A percentile compares a stretch with the other conserved stretches of the same genome.
Evolutionary conservation across 2,113 vertebrate genomes (phyloP).

Genomic region (Pteronura brasiliensis): DNA sequence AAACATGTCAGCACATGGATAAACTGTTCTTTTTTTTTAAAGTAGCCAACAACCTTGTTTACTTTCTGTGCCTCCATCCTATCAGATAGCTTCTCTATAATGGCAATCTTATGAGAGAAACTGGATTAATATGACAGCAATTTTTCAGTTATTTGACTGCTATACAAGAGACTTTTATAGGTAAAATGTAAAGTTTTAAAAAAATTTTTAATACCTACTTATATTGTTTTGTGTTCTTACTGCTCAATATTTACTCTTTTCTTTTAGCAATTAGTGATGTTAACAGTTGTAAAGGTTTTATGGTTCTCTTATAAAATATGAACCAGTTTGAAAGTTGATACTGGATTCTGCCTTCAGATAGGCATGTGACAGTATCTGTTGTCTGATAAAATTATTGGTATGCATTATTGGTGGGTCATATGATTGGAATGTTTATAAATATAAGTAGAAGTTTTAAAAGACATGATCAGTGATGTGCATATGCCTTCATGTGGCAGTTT

Average conservation of each 20-base stretch:
- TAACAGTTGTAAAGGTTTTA: neutral
- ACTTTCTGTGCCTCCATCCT: neutral
- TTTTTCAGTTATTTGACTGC: neutral
- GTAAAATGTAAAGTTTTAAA: neutral
- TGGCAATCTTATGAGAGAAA: neutral
- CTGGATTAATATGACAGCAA: neutral
- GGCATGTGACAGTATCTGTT: neutral
- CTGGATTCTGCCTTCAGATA: neutral
- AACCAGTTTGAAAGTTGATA: neutral
- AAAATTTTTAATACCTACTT: neutral
- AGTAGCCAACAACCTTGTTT: neutral
- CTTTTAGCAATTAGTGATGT: neutral
- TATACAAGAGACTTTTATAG: neutral
- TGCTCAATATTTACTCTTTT: neutral
- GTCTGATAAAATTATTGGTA: neutral
- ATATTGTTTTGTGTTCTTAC: neutral
- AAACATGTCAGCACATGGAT: neutral
- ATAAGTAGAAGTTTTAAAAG: neutral
- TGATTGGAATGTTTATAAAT: neutral
- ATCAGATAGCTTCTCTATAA: neutral
- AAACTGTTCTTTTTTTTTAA: neutral
- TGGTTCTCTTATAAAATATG: neutral
- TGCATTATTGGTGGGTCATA: neutral
- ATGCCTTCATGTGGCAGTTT: neutral
- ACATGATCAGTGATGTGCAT: neutral